phyloP scores from a whole-genome alignment of 2,888 invertebrate genomes.

The Xestoiulus laeticollis region DNA sequence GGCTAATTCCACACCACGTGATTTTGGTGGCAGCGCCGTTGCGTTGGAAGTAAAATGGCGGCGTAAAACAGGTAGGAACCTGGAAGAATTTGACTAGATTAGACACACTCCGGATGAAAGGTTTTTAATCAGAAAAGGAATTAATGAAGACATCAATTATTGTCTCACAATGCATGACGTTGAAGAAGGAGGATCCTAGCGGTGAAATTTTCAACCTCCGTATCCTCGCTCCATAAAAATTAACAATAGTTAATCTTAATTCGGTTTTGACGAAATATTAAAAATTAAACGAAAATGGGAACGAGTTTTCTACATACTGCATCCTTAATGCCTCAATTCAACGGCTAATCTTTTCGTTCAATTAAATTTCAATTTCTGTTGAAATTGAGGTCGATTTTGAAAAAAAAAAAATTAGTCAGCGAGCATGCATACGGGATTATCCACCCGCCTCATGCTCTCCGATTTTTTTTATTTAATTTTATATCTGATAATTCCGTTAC shows the following conservation, averaged over 20 bases:
- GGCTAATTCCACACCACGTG: neutral
- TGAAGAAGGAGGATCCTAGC: neutral
- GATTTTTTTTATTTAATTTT: neutral
- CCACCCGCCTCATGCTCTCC: neutral
- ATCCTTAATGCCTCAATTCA: conserved; percentile 29
- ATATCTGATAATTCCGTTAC: neutral
- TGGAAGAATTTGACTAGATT: neutral
- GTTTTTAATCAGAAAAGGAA: neutral
- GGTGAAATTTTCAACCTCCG: neutral
- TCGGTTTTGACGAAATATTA: conserved; percentile 38
- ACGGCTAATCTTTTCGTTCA: conserved; percentile 36
- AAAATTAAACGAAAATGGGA: conserved; percentile 40
- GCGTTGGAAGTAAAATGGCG: neutral
- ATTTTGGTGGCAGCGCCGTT: no score
- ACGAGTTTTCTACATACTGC: neutral
- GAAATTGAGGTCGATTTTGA: conserved; percentile 20
- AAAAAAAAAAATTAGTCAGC: neutral
- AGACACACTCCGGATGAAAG: neutral
- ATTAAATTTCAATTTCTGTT: conserved; percentile 23
- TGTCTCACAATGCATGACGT: neutral
- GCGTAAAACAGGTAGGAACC: neutral
- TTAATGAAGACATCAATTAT: neutral
- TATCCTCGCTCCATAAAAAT: conserved; percentile 43
- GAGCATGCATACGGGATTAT: conserved; percentile 10
- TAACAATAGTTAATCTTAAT: conserved; percentile 39